Base-by-base conservation (phyloP, 2,113 vertebrate species). In the Oncorhynchus nerka region DNA sequence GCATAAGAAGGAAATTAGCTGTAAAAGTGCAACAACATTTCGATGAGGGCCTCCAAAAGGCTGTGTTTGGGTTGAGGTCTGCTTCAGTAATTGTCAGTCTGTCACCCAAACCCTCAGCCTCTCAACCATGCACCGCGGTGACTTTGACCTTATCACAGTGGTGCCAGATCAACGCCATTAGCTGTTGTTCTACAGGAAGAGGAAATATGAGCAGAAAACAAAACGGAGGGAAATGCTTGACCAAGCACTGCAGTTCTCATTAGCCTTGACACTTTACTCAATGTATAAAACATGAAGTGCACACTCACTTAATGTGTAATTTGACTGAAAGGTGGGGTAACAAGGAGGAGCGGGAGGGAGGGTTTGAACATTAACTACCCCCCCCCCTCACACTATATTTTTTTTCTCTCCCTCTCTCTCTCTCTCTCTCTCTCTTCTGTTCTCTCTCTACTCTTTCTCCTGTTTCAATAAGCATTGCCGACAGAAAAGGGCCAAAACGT, bases 221-320 rank as follows among this genome's bases (percentile, higher is more conserved):
- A 84, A 77, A 71, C 48, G 66, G 39, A 34, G 67, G 61, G 83
- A 81, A 91, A 86, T 71, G 86, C 85, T 88, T 87, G 83, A 86
- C 89, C 87, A 89, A 92, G 90, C 89, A 86, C 76, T 80, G 68
- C 84, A 85, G 89, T 91, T 92, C 89, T 92, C 88, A 92, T 93
- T 93, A 93, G 81, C 32, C 70, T 48, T 71, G 71, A 77, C 64
- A 75, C 81, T 84, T 71, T 73, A 82, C 79, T 76, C 34, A 39
- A 93, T 93, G 92, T 93, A 90, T 93, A 90, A 92, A 93, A 93
- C 91, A 93, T 93, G 92, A 93, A 91, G 85, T 74, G 74, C 82
- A 78, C 81, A 67, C 79, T 90, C 79, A 80, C 85, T 91, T 89
- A 87, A 85, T 81, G 81, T 15, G 51, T 85, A 80, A 90, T 86